phyloP scores from a whole-genome alignment of 2,797 vertebrate genomes.

The Sebastes umbrosus region DNA sequence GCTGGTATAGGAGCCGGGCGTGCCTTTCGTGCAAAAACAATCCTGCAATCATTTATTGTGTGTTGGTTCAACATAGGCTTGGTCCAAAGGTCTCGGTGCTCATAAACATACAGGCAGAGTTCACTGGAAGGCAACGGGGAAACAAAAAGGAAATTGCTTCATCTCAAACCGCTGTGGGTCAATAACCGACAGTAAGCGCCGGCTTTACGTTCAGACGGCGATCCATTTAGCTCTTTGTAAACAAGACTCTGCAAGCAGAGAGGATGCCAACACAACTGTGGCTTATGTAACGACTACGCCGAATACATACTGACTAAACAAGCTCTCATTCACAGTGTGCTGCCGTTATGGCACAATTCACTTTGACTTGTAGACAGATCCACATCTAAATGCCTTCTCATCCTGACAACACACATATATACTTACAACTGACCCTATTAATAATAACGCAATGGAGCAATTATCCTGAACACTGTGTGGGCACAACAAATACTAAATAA shows the following conservation, averaged over 20 bases:
- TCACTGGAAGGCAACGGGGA: conserved; percentile 15
- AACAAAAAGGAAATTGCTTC: conserved; percentile 12
- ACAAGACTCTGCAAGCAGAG: conserved; percentile 9
- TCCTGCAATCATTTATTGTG: conserved; percentile 37
- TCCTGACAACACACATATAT: neutral
- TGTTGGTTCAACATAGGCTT: conserved; percentile 39
- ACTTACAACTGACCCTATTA: neutral
- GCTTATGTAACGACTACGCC: conserved; percentile 1
- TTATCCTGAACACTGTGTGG: neutral
- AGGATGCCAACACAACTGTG: conserved; percentile 6
- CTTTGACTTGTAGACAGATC: neutral
- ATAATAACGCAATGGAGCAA: neutral
- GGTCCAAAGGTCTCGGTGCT: conserved; percentile 58
- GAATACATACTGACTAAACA: neutral
- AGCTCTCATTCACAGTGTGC: neutral
- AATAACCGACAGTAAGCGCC: conserved; percentile 11
- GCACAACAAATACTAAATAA: neutral
- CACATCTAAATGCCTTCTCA: neutral
- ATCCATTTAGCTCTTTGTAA: conserved; percentile 19
- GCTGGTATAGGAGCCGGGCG: neutral
- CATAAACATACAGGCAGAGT: conserved; percentile 30
- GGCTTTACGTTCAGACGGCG: neutral
- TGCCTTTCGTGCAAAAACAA: conserved; percentile 30
- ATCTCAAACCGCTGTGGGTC: neutral
- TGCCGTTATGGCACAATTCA: neutral